Evolutionary conservation across 2,113 vertebrate genomes (phyloP).

Genomic region (Apeltes quadracus): DNA sequence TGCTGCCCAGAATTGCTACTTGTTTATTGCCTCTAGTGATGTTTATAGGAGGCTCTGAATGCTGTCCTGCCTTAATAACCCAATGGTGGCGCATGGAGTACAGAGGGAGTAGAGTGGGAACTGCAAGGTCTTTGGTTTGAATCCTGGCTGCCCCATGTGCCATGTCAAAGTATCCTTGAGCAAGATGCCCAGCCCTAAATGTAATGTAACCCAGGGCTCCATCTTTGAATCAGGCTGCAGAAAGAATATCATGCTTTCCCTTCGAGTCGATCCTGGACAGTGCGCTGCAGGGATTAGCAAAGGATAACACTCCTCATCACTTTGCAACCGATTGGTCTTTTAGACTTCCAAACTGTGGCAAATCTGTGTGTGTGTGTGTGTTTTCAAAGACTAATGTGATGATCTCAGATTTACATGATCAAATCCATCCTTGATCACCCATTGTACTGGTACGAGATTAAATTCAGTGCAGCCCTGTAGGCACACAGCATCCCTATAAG

Average conservation of each 20-base stretch:
- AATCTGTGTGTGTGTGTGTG: conserved; percentile 26
- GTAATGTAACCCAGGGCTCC: background rate
- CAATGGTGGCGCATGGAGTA: too few species aligned
- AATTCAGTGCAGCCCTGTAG: conserved; percentile 42
- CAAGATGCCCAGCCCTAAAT: too few species aligned
- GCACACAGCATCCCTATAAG: conserved; percentile 57
- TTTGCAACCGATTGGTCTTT: conserved; percentile 13
- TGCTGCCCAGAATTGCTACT: conserved; percentile 1
- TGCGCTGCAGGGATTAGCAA: conserved; percentile 31
- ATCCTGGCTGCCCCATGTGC: too few species aligned
- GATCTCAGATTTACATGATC: conserved; percentile 50
- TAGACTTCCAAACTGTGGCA: conserved; percentile 1
- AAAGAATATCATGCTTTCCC: conserved; percentile 11
- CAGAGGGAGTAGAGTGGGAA: too few species aligned
- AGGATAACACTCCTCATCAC: conserved; percentile 22
- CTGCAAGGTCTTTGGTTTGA: too few species aligned
- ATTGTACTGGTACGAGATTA: conserved; percentile 39
- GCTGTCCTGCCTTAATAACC: conserved; percentile 29
- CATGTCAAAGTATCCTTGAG: too few species aligned
- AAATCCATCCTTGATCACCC: conserved; percentile 29
- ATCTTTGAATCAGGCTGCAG: conserved; percentile 26
- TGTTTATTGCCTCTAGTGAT: conserved; percentile 39
- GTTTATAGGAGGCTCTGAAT: conserved; percentile 28
- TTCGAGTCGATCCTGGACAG: conserved; percentile 17
- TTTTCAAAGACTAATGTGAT: conserved; percentile 27